These are phyloP conservation scores for Kryphioiulus occultus DNA, from an alignment of 2,888 invertebrate genomes.

Conservation along the genomic window DNA sequence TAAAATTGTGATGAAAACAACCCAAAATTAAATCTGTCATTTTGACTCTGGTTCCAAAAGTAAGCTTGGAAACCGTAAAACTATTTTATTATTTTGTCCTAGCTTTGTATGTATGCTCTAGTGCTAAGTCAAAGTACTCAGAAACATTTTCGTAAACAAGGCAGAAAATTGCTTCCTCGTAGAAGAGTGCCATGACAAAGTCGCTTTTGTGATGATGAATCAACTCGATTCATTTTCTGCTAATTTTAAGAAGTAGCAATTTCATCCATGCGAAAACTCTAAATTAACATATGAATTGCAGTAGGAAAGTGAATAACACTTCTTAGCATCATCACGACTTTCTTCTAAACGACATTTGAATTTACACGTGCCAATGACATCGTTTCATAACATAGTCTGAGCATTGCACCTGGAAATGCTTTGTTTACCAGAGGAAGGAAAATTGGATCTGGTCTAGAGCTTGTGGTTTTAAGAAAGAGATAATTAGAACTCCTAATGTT, in stretches of 20 bases:
- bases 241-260: not conserved
- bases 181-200: not conserved
- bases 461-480: too few relatives aligned
- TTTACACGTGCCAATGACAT: slow-evolving; percentile 40
- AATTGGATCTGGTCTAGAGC: not conserved
- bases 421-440: not conserved
- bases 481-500: too few relatives aligned
- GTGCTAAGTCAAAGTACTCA: not conserved
- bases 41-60: too few relatives aligned
- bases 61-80: too few relatives aligned
- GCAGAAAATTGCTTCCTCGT: not conserved
- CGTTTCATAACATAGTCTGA: not conserved
- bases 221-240: not conserved
- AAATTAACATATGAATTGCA: slow-evolving; percentile 12
- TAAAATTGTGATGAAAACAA: too few relatives aligned
- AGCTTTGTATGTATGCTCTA: not conserved
- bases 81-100: too few relatives aligned
- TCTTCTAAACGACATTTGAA: not conserved
- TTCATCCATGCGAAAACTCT: not conserved
- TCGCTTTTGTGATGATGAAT: not conserved
- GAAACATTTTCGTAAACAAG: not conserved
- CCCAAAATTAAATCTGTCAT: too few relatives aligned
- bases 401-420: not conserved
- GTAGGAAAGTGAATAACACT: not conserved
- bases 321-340: not conserved